These are phyloP conservation scores for Venusia cambrica DNA, from an alignment of 2,888 invertebrate genomes.

Conservation along the genomic window DNA sequence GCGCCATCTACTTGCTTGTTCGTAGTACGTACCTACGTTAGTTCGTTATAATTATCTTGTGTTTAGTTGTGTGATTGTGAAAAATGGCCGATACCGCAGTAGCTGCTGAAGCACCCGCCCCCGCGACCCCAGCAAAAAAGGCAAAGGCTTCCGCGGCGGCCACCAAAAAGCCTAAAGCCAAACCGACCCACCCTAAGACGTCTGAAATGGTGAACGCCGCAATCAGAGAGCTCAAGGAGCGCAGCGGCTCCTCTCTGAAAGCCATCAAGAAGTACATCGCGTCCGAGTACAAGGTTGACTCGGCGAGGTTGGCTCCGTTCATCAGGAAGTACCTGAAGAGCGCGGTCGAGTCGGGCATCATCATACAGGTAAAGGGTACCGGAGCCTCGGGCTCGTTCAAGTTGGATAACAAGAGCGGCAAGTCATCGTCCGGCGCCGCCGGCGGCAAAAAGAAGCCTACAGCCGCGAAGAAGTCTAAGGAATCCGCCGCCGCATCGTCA, in stretches of 20 bases:
- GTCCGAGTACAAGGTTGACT: constrained; percentile 81
- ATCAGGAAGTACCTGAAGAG: constrained; percentile 80
- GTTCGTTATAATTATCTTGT: no score
- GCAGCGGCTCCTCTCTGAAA: constrained; percentile 80
- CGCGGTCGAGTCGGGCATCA: constrained; percentile 74
- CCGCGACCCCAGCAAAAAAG: constrained; percentile 45
- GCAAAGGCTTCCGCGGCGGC: constrained; percentile 34
- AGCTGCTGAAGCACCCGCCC: constrained; percentile 42
- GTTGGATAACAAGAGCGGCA: no score
- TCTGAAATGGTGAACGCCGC: constrained; percentile 80
- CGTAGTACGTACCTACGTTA: no score
- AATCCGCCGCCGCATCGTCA: constrained; percentile 22
- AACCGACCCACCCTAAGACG: constrained; percentile 47
- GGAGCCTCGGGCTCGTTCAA: constrained; percentile 58
- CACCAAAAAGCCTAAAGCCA: constrained; percentile 44
- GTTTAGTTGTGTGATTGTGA: no score
- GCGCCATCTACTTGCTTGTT: no score
- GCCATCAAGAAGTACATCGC: constrained; percentile 84
- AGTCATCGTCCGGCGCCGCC: no score
- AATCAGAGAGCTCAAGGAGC: constrained; percentile 73
- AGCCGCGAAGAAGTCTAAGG: constrained; percentile 13
- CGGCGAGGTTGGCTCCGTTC: constrained; percentile 78
- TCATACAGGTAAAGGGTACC: constrained; percentile 80
- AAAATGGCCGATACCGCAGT: constrained; percentile 48
- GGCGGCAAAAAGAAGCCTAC: no score